These are phyloP conservation scores for Dynastes tityus DNA, from an alignment of 2,888 invertebrate genomes.

Conservation along the genomic window DNA sequence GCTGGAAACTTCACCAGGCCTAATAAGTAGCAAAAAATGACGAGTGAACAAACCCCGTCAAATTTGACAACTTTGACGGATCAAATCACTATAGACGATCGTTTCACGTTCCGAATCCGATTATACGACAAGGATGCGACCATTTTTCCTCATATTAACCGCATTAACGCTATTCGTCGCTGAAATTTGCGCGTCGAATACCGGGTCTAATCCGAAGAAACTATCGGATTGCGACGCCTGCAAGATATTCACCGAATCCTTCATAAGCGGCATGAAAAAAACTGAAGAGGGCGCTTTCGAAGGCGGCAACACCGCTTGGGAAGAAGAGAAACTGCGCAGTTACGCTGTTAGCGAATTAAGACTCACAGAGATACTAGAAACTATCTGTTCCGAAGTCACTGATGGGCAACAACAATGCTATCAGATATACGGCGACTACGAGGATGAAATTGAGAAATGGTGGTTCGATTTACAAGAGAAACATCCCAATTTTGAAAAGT, in stretches of 20 bases:
- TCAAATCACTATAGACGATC: too few relatives aligned
- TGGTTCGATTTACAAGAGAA: slow-evolving; percentile 80
- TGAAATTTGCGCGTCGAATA: too few relatives aligned
- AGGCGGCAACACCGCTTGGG: slow-evolving; percentile 95
- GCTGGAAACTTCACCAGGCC: too few relatives aligned
- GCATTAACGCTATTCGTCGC: too few relatives aligned
- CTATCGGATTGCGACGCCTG: slow-evolving; percentile 15
- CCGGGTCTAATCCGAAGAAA: background rate
- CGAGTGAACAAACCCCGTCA: too few relatives aligned
- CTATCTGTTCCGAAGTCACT: slow-evolving; percentile 83
- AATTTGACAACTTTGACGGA: too few relatives aligned
- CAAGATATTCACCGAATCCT: slow-evolving; percentile 25
- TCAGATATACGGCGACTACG: slow-evolving; percentile 85
- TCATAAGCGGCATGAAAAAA: slow-evolving; percentile 77
- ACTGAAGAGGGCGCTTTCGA: slow-evolving; percentile 91
- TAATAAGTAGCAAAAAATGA: too few relatives aligned
- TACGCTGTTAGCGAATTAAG: slow-evolving; percentile 92
- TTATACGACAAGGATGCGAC: too few relatives aligned
- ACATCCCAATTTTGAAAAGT: slow-evolving; percentile 76
- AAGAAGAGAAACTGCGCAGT: slow-evolving; percentile 87
- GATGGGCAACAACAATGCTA: slow-evolving; percentile 85
- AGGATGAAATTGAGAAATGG: slow-evolving; percentile 89
- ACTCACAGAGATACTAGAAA: slow-evolving; percentile 92
- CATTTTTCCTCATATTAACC: too few relatives aligned
- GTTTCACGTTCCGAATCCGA: too few relatives aligned